These are phyloP conservation scores for Daphoenositta chrysoptera DNA, from an alignment of 2,113 vertebrate genomes.

Conservation along the genomic window DNA sequence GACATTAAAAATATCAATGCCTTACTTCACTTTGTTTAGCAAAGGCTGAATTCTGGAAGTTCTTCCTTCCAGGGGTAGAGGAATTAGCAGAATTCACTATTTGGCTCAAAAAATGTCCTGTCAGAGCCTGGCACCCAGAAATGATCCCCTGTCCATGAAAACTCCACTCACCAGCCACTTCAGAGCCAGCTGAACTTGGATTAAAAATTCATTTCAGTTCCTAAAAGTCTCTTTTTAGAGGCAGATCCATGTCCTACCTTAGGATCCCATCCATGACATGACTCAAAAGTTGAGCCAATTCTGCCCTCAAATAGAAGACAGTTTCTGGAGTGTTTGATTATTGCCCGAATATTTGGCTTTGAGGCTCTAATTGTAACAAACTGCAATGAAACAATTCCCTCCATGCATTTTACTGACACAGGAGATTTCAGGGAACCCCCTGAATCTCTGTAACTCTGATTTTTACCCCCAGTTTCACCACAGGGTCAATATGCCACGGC, in stretches of 20 bases:
- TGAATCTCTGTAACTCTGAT: neutral
- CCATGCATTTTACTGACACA: fast-evolving
- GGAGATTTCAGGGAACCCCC: neutral
- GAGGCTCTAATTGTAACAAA: neutral
- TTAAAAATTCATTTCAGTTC: neutral
- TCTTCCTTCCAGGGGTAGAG: neutral
- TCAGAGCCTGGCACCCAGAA: neutral
- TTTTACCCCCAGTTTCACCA: neutral
- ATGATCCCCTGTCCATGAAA: fast-evolving
- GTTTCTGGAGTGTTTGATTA: neutral
- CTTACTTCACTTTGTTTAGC: neutral
- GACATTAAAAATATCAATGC: neutral
- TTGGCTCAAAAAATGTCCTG: neutral
- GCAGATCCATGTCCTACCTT: neutral
- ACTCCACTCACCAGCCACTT: neutral
- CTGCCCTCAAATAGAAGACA: neutral
- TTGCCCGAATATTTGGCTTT: neutral
- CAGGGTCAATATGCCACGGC: neutral
- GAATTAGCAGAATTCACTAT: neutral
- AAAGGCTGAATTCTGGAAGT: neutral
- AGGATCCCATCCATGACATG: neutral
- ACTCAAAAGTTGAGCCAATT: neutral
- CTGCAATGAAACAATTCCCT: neutral
- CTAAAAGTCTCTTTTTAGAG: neutral
- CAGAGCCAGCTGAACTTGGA: neutral